Percentiles rank a stretch among this genome's conserved stretches.
phyloP scores from a whole-genome alignment of 2,888 invertebrate genomes.

The Protonemura montana region DNA sequence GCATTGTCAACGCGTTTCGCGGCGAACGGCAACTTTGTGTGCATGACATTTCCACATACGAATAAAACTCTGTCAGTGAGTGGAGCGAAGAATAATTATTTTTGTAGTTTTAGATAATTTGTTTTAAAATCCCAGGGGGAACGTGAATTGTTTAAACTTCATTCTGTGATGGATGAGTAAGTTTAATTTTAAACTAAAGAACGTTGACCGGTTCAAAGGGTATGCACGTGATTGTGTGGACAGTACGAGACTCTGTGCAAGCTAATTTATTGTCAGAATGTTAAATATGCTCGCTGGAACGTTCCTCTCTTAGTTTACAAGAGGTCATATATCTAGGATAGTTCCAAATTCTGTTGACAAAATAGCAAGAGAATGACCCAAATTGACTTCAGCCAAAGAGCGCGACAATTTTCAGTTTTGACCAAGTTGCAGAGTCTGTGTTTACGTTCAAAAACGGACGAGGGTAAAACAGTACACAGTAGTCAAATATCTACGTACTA shows the following conservation, averaged over 20 bases:
- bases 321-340: neutral
- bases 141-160: neutral
- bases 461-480: neutral
- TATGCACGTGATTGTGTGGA: neutral
- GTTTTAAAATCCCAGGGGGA: constrained; percentile 8
- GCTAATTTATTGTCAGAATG: neutral
- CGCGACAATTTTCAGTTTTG: neutral
- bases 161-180: constrained; percentile 3
- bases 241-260: neutral
- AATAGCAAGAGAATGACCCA: neutral
- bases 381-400: neutral
- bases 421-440: neutral
- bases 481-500: neutral
- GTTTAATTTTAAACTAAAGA: neutral
- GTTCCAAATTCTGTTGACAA: neutral
- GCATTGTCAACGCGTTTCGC: constrained; percentile 3
- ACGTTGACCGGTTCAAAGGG: neutral
- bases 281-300: neutral
- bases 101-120: constrained; percentile 23
- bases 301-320: neutral
- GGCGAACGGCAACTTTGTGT: neutral
- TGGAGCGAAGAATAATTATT: neutral
- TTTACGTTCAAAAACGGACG: neutral
- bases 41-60: neutral
- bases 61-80: neutral